phyloP scores from a whole-genome alignment of 37 sponge, comb jelly and placozoan genomes.

The Mnemiopsis leidyi region DNA sequence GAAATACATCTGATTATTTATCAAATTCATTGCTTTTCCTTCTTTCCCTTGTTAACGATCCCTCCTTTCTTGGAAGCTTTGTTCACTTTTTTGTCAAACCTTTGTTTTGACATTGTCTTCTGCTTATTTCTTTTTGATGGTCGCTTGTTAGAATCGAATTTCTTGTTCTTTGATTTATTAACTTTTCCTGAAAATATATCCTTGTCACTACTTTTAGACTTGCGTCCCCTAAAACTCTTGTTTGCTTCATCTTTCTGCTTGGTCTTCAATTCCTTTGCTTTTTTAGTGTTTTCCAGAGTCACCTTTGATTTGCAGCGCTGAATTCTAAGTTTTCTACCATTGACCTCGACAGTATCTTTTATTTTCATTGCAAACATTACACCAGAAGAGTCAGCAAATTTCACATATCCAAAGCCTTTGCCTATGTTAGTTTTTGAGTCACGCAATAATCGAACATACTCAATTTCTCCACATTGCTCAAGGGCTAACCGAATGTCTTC shows the following conservation, averaged over 20 bases:
- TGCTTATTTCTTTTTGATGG: slow-evolving; percentile 10
- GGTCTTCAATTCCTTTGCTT: background rate
- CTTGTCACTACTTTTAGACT: slow-evolving; percentile 38
- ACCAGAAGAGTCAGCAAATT: slow-evolving; percentile 72
- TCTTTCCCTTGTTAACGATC: background rate
- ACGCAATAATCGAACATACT: slow-evolving; percentile 73
- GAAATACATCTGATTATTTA: too few relatives aligned
- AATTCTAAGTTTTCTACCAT: slow-evolving; percentile 71
- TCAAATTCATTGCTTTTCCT: background rate
- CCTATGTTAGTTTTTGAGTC: slow-evolving; percentile 77
- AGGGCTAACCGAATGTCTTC: slow-evolving; percentile 71
- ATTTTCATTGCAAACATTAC: slow-evolving; percentile 78
- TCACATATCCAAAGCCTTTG: slow-evolving; percentile 85
- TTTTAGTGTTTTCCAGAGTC: slow-evolving; percentile 36
- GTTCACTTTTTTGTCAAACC: slow-evolving; percentile 48
- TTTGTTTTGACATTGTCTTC: background rate
- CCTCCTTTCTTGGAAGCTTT: slow-evolving; percentile 34
- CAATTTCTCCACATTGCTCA: slow-evolving; percentile 73
- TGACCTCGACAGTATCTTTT: slow-evolving; percentile 67
- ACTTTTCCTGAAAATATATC: background rate
- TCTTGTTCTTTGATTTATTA: background rate
- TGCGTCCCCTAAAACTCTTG: slow-evolving; percentile 1
- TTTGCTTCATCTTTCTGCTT: background rate
- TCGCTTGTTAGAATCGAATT: background rate
- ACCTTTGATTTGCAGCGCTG: slow-evolving; percentile 66